Evolutionary conservation across 2,797 vertebrate species (phyloP).

Genomic region (Bufotes viridis): DNA sequence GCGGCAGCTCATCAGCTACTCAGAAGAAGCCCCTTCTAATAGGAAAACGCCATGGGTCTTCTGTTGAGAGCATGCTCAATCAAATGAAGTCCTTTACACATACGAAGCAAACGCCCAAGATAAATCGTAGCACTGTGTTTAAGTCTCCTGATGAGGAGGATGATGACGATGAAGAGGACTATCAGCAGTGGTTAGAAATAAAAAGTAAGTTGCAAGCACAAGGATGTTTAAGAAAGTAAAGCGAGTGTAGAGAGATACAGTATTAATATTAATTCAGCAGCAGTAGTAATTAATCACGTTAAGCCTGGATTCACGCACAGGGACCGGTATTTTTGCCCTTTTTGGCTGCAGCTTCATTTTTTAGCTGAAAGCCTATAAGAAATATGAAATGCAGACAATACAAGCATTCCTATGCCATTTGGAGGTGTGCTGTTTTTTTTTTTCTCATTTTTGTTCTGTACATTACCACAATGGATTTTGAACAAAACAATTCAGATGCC

Average conservation of each 20-base stretch:
- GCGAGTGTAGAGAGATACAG: too few species aligned
- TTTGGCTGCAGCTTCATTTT: too few species aligned
- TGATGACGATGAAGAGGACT: slow-evolving; percentile 82
- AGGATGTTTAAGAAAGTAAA: neutral
- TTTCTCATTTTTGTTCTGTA: too few species aligned
- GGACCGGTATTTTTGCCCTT: too few species aligned
- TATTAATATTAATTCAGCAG: too few species aligned
- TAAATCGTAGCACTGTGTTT: slow-evolving; percentile 88
- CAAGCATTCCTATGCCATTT: too few species aligned
- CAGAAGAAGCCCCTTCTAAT: slow-evolving; percentile 81
- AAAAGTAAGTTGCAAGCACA: slow-evolving; percentile 83
- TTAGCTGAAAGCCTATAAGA: too few species aligned
- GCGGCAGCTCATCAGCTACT: slow-evolving; percentile 56
- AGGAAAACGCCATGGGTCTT: slow-evolving; percentile 83
- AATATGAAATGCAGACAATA: too few species aligned
- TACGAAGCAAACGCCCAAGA: slow-evolving; percentile 81
- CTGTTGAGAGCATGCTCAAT: slow-evolving; percentile 83
- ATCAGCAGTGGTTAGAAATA: slow-evolving; percentile 88
- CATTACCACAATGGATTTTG: too few species aligned
- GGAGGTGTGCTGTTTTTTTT: too few species aligned
- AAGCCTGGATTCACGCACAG: too few species aligned
- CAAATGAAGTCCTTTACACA: slow-evolving; percentile 88
- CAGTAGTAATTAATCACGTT: neutral
- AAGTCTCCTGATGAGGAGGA: slow-evolving; percentile 89
- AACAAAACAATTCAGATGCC: too few species aligned